Evolutionary conservation across 2,888 invertebrate species (phyloP).

Genomic region (Rutpela maculata): DNA sequence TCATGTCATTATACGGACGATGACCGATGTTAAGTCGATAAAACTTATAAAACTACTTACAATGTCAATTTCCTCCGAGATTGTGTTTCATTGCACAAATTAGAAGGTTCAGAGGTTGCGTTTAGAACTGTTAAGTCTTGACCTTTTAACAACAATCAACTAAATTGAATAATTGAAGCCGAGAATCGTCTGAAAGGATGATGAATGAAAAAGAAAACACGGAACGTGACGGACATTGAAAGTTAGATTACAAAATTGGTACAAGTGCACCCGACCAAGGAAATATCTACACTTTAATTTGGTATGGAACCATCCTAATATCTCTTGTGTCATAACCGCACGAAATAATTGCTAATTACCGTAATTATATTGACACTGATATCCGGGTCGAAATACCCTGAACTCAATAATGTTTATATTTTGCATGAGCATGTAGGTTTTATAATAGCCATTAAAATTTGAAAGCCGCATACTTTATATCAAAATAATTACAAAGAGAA

Average conservation of each 20-base stretch:
- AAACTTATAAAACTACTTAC: neutral
- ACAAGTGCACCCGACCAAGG: neutral
- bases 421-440: too few relatives aligned
- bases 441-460: too few relatives aligned
- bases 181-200: constrained; percentile 23
- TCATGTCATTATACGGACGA: too few relatives aligned
- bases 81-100: constrained; percentile 40
- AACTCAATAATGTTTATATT: too few relatives aligned
- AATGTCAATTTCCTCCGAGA: constrained; percentile 34
- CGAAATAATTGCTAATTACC: neutral
- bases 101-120: constrained; percentile 50
- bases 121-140: constrained; percentile 35
- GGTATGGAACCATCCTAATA: neutral
- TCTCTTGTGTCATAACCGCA: neutral
- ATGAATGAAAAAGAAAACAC: constrained; percentile 15
- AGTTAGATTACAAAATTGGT: constrained; percentile 13
- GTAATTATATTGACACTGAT: neutral
- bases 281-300: neutral
- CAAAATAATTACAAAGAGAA: too few relatives aligned
- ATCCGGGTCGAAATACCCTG: neutral
- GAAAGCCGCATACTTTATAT: too few relatives aligned
- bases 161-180: constrained; percentile 66
- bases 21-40: neutral
- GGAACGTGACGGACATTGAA: constrained; percentile 17
- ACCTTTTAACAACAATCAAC: constrained; percentile 63